phyloP scores from a whole-genome alignment of 2,797 vertebrate genomes.

The Percopsis omiscomaycus region DNA sequence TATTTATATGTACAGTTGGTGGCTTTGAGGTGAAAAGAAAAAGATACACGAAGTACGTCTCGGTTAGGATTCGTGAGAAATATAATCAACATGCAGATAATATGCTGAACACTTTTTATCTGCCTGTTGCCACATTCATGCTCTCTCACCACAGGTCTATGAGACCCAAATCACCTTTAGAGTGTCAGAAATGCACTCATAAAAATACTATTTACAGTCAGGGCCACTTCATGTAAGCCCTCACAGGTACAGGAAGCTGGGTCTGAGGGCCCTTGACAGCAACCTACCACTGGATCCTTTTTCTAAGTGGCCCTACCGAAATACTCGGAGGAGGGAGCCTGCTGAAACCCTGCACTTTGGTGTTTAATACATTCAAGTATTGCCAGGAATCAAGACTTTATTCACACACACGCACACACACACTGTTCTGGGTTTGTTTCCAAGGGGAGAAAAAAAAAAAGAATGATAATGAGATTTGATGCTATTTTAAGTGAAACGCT shows the following conservation, averaged over 20 bases:
- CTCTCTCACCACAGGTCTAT: conserved; percentile 74
- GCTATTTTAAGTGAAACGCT: not conserved
- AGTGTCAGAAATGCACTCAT: conserved; percentile 79
- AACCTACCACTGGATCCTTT: conserved; percentile 53
- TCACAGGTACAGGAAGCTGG: conserved; percentile 36
- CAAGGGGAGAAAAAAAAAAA: conserved; percentile 29
- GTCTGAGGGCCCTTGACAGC: conserved; percentile 48
- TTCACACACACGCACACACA: conserved; percentile 42
- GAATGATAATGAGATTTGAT: conserved; percentile 18
- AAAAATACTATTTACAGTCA: conserved; percentile 79
- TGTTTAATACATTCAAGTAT: conserved; percentile 87
- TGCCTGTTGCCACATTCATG: conserved; percentile 33
- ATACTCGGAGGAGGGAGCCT: conserved; percentile 48
- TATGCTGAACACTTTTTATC: conserved; percentile 37
- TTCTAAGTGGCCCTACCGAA: conserved; percentile 50
- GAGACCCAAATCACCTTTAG: conserved; percentile 78
- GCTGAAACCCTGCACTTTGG: conserved; percentile 63
- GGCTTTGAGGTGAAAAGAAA: conserved; percentile 26
- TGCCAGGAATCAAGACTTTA: conserved; percentile 85
- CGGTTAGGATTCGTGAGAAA: conserved; percentile 26
- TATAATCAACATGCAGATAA: conserved; percentile 44
- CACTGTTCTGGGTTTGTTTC: conserved; percentile 37
- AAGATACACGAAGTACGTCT: conserved; percentile 25
- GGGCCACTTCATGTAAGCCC: conserved; percentile 52
- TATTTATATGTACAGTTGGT: conserved; percentile 48